Evolutionary conservation across 1,140 invertebrate genomes (phyloP).

Genomic region (Scaptodrosophila lebanonensis): DNA sequence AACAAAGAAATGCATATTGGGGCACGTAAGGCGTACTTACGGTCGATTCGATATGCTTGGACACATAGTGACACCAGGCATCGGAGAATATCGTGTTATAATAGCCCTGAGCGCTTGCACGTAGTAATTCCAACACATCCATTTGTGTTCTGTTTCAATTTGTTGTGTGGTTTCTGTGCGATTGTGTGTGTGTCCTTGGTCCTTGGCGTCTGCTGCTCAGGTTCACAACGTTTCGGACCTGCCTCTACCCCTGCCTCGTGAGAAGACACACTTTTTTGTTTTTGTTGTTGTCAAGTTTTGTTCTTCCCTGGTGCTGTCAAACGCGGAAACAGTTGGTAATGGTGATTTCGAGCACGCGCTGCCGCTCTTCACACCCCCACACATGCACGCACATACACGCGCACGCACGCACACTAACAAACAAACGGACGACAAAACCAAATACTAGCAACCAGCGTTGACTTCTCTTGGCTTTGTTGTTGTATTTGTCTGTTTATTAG

Average conservation of each 20-base stretch:
- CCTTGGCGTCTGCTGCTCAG: not conserved
- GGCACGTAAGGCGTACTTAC: too few species aligned
- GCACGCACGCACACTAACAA: not conserved
- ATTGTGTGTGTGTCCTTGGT: not conserved
- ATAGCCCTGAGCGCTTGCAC: slow-evolving; percentile 46
- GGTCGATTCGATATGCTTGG: slow-evolving; percentile 48
- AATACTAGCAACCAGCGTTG: slow-evolving; percentile 2
- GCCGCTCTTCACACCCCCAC: slow-evolving; percentile 13
- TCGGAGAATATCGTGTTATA: slow-evolving; percentile 66
- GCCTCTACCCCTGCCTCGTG: not conserved
- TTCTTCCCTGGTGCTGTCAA: slow-evolving; percentile 18
- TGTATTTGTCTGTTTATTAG: slow-evolving; percentile 3
- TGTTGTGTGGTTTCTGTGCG: not conserved
- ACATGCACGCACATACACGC: slow-evolving; percentile 3
- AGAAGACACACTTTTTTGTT: slow-evolving; percentile 2
- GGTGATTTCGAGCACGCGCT: slow-evolving; percentile 29
- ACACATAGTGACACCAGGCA: slow-evolving; percentile 59
- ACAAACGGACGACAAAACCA: not conserved
- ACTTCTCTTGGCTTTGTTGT: not conserved
- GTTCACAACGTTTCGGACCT: too few species aligned
- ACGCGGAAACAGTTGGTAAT: slow-evolving; percentile 24
- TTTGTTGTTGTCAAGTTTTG: slow-evolving; percentile 6
- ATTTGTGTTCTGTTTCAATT: slow-evolving; percentile 18
- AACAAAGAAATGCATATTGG: too few species aligned
- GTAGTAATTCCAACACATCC: slow-evolving; percentile 62